Conservation (phyloP, 2,888 invertebrate species). For the Tenthredo scrophulariae region DNA sequence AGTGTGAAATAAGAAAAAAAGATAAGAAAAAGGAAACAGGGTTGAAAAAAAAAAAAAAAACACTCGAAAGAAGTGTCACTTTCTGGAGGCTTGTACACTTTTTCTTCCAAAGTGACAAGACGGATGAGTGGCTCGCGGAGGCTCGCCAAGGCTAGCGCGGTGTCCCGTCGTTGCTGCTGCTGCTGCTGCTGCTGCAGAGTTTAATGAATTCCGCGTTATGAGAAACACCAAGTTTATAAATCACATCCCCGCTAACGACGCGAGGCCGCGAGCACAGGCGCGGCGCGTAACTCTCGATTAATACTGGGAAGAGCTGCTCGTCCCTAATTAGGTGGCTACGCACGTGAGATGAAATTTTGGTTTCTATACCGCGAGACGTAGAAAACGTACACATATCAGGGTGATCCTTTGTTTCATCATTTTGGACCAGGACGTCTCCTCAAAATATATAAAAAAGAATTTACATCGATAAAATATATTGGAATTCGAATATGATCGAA, state of each 20-base stretch:
- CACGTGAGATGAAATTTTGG: conserved; percentile 27
- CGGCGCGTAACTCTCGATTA: conserved; percentile 45
- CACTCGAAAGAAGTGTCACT: conserved; percentile 15
- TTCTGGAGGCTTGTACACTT: conserved; percentile 12
- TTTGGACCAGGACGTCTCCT: no score
- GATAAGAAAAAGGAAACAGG: not conserved
- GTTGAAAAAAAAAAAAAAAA: not conserved
- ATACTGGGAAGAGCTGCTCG: conserved; percentile 42
- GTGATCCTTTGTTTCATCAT: no score
- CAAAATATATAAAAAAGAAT: no score
- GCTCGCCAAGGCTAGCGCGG: conserved; percentile 1
- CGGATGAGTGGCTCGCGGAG: conserved; percentile 16
- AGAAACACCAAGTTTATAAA: conserved; percentile 49
- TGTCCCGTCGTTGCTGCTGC: not conserved
- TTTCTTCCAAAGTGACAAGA: conserved; percentile 44
- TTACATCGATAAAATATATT: no score
- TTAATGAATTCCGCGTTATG: conserved; percentile 48
- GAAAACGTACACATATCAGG: not conserved
- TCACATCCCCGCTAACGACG: conserved; percentile 47
- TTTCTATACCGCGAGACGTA: not conserved
- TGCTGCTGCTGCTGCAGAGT: not conserved
- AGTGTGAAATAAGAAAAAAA: not conserved
- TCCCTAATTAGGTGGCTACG: conserved; percentile 23
- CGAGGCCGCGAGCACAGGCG: not conserved
- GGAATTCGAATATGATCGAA: no score